Evolutionary conservation across 2,888 invertebrate genomes (phyloP).

Genomic region (Dorcus hopei): DNA sequence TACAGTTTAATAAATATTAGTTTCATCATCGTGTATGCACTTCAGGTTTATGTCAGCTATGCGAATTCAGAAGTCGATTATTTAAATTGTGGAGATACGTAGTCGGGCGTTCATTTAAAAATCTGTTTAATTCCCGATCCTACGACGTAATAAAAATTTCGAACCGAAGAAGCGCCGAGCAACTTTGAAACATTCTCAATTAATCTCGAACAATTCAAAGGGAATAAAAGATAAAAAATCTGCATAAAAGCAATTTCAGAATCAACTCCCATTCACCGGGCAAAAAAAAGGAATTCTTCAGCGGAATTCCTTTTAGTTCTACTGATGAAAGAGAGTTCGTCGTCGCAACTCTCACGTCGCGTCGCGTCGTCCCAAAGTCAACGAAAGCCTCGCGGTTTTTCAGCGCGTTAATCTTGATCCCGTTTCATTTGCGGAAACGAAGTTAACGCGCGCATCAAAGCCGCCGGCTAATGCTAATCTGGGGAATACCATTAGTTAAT

Average conservation of each 20-base stretch:
- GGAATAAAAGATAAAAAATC: constrained; percentile 10
- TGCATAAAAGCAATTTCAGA: constrained; percentile 11
- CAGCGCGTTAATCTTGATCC: background rate
- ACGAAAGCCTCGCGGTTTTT: background rate
- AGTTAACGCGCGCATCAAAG: too few species aligned
- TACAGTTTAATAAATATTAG: too few species aligned
- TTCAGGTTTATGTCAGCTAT: too few species aligned
- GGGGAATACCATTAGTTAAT: too few species aligned
- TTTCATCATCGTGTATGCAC: too few species aligned
- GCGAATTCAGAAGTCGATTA: too few species aligned
- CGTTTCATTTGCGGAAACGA: too few species aligned
- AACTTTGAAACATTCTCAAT: constrained; percentile 12
- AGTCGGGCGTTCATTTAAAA: background rate
- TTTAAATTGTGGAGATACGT: too few species aligned
- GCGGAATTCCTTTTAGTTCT: background rate
- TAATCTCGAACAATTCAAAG: constrained; percentile 13
- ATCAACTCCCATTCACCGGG: constrained; percentile 2
- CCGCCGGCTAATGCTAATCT: too few species aligned
- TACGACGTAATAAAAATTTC: background rate
- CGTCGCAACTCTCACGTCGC: background rate
- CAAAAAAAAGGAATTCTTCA: background rate
- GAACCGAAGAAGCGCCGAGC: background rate
- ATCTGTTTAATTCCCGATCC: constrained; percentile 1
- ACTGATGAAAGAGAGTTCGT: background rate
- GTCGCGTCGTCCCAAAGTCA: background rate